Percentiles rank a stretch among this genome's conserved stretches.
These are phyloP conservation scores for Prochilodus magdalenae DNA, from an alignment of 2,113 vertebrate species.

Conservation along the genomic window DNA sequence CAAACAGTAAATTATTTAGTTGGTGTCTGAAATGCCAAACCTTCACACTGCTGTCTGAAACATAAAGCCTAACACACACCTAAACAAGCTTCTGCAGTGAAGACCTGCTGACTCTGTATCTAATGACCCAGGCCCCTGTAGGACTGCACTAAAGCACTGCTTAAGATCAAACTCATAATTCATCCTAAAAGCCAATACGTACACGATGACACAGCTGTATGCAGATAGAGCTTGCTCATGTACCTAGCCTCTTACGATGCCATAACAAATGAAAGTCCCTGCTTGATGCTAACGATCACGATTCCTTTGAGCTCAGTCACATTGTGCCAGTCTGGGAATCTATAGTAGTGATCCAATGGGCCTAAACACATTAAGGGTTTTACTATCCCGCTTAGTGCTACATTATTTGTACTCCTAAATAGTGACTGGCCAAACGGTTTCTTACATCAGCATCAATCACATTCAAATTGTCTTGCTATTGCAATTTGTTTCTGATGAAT, in stretches of 20 bases:
- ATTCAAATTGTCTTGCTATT: too few relatives aligned
- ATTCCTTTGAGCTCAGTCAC: conserved; percentile 10
- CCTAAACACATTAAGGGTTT: conserved; percentile 5
- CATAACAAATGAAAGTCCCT: conserved; percentile 3
- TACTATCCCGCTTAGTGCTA: conserved; percentile 9
- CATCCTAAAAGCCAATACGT: background rate
- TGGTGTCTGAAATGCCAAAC: conserved; percentile 10
- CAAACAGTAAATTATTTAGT: conserved; percentile 55
- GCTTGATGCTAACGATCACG: conserved; percentile 14
- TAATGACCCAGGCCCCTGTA: background rate
- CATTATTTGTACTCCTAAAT: background rate
- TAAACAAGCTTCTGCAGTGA: background rate
- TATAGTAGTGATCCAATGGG: conserved; percentile 12
- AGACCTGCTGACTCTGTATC: background rate
- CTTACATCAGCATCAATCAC: background rate
- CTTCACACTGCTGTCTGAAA: conserved; percentile 13
- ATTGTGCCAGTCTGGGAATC: conserved; percentile 1
- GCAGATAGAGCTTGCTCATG: conserved; percentile 5
- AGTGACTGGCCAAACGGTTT: background rate
- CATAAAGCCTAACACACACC: conserved; percentile 1
- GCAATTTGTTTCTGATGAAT: too few relatives aligned
- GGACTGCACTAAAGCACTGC: background rate
- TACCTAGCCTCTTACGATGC: background rate
- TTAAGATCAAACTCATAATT: background rate
- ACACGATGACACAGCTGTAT: background rate